phyloP scores from a whole-genome alignment of 2,113 vertebrate species.

The Hippocampus barbouri region DNA sequence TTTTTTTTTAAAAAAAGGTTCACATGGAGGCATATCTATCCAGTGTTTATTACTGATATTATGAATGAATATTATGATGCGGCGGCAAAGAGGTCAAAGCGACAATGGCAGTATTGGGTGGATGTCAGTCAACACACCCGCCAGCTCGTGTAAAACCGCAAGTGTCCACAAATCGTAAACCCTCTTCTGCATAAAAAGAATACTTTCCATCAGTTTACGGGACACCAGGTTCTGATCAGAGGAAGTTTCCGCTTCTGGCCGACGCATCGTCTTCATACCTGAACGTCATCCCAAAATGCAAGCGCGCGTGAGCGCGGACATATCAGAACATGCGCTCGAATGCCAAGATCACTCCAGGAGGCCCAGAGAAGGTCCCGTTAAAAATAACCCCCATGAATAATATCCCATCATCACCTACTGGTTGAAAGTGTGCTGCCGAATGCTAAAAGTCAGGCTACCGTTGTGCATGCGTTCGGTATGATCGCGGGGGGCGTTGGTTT shows the following conservation, averaged over 20 bases:
- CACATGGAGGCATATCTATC: too few species aligned
- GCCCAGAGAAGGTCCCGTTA: constrained; percentile 20
- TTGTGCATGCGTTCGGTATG: not conserved
- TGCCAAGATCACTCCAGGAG: constrained; percentile 31
- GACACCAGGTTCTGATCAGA: constrained; percentile 15
- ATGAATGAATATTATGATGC: constrained; percentile 9
- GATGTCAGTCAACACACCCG: constrained; percentile 46
- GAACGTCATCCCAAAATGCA: constrained; percentile 5
- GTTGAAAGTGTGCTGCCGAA: not conserved
- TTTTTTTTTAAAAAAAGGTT: too few species aligned
- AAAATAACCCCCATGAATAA: constrained; percentile 38
- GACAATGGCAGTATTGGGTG: too few species aligned
- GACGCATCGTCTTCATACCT: constrained; percentile 14
- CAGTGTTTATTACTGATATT: constrained; percentile 49
- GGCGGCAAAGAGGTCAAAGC: too few species aligned
- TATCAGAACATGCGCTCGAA: not conserved
- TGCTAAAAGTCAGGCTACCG: not conserved
- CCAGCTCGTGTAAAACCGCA: constrained; percentile 43
- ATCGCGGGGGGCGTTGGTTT: not conserved
- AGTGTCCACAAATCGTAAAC: constrained; percentile 47
- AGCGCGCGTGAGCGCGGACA: not conserved
- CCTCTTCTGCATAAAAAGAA: constrained; percentile 16
- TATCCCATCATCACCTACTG: constrained; percentile 35
- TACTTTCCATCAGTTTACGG: constrained; percentile 27
- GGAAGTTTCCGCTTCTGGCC: constrained; percentile 1